Evolutionary conservation across 2,888 invertebrate species (phyloP).

Genomic region (Ophonus ardosiacus): DNA sequence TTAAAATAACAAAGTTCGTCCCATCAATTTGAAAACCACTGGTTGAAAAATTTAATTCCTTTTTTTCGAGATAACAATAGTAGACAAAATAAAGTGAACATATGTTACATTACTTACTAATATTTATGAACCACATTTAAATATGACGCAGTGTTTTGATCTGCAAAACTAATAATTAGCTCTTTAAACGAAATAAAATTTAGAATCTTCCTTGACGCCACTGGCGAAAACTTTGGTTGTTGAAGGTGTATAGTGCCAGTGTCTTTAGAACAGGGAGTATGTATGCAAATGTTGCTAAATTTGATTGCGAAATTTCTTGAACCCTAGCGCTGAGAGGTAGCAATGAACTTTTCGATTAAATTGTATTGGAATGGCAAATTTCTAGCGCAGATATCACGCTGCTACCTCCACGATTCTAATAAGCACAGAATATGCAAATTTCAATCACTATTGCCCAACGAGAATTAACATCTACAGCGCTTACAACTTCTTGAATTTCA

Average conservation of each 20-base stretch:
- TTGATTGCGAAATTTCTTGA: conserved; percentile 61
- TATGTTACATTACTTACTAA: no score
- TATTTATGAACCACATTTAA: no score
- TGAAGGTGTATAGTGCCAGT: conserved; percentile 8
- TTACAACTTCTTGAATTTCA: background rate
- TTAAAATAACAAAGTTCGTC: no score
- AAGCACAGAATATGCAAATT: background rate
- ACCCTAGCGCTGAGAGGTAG: conserved; percentile 29
- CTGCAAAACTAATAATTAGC: no score
- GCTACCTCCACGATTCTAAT: background rate
- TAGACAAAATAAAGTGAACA: no score
- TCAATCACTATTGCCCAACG: conserved; percentile 7
- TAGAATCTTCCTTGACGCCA: background rate
- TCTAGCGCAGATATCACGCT: conserved; percentile 38
- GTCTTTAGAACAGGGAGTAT: conserved; percentile 45
- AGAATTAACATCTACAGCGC: background rate
- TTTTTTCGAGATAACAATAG: no score
- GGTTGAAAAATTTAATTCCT: no score
- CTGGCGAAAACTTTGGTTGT: conserved; percentile 4
- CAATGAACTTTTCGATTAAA: conserved; percentile 53
- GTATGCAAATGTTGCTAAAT: conserved; percentile 57
- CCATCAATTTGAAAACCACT: no score
- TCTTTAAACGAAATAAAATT: no score
- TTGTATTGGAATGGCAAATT: conserved; percentile 50
- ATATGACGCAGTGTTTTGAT: no score